phyloP scores from a whole-genome alignment of 2,888 invertebrate species.

The Drosophila rellima region DNA sequence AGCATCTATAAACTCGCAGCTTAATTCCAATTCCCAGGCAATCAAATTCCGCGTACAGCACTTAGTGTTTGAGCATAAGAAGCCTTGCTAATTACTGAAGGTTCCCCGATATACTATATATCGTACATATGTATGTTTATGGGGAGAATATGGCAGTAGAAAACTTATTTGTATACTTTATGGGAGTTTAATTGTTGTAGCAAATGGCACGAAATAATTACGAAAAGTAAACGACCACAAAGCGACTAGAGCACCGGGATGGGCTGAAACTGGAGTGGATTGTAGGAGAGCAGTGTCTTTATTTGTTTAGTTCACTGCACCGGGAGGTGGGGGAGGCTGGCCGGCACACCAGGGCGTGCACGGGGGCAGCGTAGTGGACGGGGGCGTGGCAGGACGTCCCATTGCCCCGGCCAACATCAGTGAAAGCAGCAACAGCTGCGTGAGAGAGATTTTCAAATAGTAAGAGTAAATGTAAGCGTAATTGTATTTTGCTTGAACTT shows the following conservation, averaged over 20 bases:
- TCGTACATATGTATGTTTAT: not conserved
- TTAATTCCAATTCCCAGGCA: conserved; percentile 37
- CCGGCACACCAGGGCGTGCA: conserved; percentile 68
- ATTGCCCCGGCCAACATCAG: conserved; percentile 36
- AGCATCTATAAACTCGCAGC: conserved; percentile 28
- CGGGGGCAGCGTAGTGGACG: conserved; percentile 19
- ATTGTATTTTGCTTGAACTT: conserved; percentile 24
- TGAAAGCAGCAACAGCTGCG: conserved; percentile 51
- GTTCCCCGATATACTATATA: conserved; percentile 6
- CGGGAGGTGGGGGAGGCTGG: conserved; percentile 58
- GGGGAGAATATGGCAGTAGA: conserved; percentile 22
- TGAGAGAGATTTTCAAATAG: not conserved
- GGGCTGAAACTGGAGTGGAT: not conserved
- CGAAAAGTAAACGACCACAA: conserved; percentile 25
- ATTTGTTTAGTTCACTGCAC: conserved; percentile 47
- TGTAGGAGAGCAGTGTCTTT: conserved; percentile 2
- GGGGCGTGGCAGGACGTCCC: conserved; percentile 12
- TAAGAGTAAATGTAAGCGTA: not conserved
- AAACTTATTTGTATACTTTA: conserved; percentile 63
- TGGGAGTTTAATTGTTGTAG: conserved; percentile 65
- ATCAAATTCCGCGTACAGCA: conserved; percentile 34
- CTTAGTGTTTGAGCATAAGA: conserved; percentile 25
- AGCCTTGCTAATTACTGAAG: conserved; percentile 49
- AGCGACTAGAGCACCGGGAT: conserved; percentile 15
- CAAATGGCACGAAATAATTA: conserved; percentile 61